Evolutionary conservation across 2,113 vertebrate species (phyloP), one percentile per base, ranked within the genome.

Genomic region (Tyto alba): DNA sequence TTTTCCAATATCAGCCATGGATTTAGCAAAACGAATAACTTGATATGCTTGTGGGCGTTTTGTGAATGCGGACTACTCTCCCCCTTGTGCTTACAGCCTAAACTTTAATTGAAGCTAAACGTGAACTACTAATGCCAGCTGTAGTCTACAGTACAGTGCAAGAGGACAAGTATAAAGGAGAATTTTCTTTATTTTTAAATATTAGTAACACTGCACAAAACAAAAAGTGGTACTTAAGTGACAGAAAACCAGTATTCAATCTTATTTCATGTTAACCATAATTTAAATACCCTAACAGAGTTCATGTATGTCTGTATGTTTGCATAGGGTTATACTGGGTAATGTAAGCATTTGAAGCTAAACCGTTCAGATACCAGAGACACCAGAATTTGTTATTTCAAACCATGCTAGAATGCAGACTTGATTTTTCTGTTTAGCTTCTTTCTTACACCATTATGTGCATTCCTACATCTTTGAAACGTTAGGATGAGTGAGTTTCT

Each of bases 161-260:
- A 91, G 55, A 95, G 53, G 92, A 96, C 95, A 95, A 93, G 77
- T 18, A 66, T 96, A 60, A 78, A 88, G 87, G 89, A 90, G 69
- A 92, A 91, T 34, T 59, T 83, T 85, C 85, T 97, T 97, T 97
- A 96, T 95, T 96, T 95, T 91, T 86, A 89, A 95, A 83, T 90
- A 88, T 85, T 64, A 85, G 68, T 74, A 94, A 95, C 95, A 95
- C 95, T 75, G 94, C 94, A 97, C 91, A 93, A 96, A 95, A 96
- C 86, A 91, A 74, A 76, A 50, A 85, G 92, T 90, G 94, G 59
- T 59, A 92, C 76, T 92, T 76, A 73, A 92, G 95, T 84, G 91
- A 98, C 40, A 96, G 95, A 94, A 84, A 83, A 92, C 40, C 2
- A 0, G 45, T 76, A 66, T 74, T 95, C 60, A 26, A 50, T 72